Conservation (phyloP, 2,113 vertebrate species). For the Telmatochromis sp. region DNA sequence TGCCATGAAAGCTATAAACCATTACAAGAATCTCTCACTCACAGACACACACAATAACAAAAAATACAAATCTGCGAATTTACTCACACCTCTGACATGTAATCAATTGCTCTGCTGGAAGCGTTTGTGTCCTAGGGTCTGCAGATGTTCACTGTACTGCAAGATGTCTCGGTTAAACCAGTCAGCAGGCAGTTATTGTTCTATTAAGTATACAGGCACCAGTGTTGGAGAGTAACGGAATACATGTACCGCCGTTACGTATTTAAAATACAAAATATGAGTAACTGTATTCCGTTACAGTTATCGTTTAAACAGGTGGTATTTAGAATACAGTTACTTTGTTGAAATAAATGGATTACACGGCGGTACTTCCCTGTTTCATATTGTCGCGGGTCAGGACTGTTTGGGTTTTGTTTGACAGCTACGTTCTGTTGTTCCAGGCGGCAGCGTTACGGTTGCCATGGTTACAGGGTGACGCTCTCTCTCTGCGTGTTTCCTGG, state of each 20-base stretch:
- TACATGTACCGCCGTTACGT: too few species aligned
- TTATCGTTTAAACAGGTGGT: accelerated
- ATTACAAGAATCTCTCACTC: neutral
- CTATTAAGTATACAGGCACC: neutral
- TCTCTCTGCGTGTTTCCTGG: too few species aligned
- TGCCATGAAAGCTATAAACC: neutral
- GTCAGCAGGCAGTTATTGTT: constrained; percentile 2
- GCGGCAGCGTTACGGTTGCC: too few species aligned
- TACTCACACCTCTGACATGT: neutral
- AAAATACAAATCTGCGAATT: neutral
- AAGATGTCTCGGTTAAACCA: constrained; percentile 11
- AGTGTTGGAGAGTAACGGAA: neutral
- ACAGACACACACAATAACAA: neutral
- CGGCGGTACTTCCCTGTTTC: too few species aligned
- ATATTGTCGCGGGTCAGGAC: too few species aligned
- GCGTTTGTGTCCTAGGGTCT: neutral
- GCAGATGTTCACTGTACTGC: constrained; percentile 18
- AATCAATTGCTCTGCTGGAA: constrained; percentile 29
- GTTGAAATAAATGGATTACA: too few species aligned
- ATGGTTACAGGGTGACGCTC: too few species aligned
- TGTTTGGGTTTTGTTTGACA: too few species aligned
- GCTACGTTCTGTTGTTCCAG: accelerated
- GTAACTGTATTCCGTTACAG: too few species aligned
- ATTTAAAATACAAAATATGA: too few species aligned
- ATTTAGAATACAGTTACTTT: too few species aligned